Conservation (phyloP, 2,888 invertebrate genomes). For the Stenodera caucasica region DNA sequence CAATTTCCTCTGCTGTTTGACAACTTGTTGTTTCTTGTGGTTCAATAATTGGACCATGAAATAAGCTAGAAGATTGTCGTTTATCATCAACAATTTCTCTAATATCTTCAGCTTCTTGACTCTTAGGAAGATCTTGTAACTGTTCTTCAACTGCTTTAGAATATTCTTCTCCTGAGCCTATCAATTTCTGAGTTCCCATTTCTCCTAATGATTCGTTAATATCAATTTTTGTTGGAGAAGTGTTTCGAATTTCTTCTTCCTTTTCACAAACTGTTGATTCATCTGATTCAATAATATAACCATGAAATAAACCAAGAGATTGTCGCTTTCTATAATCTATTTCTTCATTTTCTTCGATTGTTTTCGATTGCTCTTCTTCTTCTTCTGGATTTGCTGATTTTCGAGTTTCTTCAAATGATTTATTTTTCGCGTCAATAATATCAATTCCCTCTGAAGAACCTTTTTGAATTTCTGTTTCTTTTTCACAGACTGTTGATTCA, state of each 20-base stretch:
- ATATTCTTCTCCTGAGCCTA: neutral
- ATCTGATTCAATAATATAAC: neutral
- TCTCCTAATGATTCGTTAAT: neutral
- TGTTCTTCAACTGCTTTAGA: no score
- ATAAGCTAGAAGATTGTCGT: neutral
- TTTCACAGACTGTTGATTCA: constrained; percentile 4
- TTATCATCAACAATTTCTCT: neutral
- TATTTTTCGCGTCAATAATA: neutral
- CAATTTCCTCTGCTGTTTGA: neutral
- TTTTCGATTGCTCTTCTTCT: no score
- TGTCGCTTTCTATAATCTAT: neutral
- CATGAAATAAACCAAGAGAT: constrained; percentile 9
- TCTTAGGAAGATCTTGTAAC: no score
- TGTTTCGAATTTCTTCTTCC: neutral
- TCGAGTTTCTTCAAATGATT: neutral
- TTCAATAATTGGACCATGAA: constrained; percentile 1
- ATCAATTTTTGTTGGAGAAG: neutral
- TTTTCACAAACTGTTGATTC: neutral
- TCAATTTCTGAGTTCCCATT: neutral
- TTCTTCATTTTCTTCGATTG: neutral
- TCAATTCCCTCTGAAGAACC: neutral
- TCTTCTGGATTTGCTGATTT: neutral
- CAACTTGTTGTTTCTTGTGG: neutral
- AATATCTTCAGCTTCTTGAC: no score
- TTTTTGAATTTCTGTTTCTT: neutral